Evolutionary conservation across 2,113 vertebrate genomes (phyloP).

Genomic region (Sturnira hondurensis): DNA sequence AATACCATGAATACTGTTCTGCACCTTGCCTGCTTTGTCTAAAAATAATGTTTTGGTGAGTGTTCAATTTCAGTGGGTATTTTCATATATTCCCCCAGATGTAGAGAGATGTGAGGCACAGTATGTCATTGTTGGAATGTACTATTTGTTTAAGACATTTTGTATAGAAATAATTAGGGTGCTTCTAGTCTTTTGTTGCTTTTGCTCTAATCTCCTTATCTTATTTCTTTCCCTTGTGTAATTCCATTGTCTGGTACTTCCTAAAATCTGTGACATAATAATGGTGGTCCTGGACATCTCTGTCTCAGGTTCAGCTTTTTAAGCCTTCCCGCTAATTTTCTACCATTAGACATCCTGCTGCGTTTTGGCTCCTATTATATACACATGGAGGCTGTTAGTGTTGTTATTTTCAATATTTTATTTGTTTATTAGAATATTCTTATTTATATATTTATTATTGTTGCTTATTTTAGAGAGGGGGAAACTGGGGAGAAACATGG

Average conservation of each 20-base stretch:
- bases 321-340: background rate
- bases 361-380: background rate
- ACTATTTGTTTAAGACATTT: background rate
- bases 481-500: no score
- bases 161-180: background rate
- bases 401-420: background rate
- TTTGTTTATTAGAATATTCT: no score
- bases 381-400: background rate
- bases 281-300: background rate
- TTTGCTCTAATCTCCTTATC: background rate
- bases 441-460: no score
- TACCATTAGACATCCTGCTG: background rate
- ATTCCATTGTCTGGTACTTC: background rate
- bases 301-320: background rate
- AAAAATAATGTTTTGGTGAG: background rate
- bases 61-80: background rate
- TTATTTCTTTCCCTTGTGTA: background rate
- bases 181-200: background rate
- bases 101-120: background rate
- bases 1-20: background rate
- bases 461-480: no score
- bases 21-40: background rate
- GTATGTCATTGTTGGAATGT: background rate
- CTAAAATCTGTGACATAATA: background rate
- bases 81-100: background rate